These are phyloP conservation scores for Schizopygopsis pylzovi DNA, from an alignment of 2,797 vertebrate genomes.

Conservation along the genomic window DNA sequence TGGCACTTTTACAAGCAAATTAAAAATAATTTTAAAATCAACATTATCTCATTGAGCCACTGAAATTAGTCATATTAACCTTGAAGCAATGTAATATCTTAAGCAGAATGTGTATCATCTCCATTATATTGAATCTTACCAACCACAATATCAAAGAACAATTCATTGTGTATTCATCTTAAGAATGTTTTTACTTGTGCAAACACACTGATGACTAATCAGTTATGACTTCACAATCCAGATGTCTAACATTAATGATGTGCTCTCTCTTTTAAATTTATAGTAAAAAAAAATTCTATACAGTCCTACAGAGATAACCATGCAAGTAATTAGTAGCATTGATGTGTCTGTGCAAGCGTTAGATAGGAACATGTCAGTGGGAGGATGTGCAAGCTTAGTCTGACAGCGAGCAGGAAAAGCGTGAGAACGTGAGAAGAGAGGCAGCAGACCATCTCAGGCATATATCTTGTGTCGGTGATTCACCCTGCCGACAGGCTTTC, in stretches of 20 bases:
- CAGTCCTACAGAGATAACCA: background rate
- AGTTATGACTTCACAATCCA: background rate
- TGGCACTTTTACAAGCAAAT: slow-evolving; percentile 14
- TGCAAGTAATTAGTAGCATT: background rate
- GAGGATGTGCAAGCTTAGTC: slow-evolving; percentile 11
- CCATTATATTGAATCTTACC: background rate
- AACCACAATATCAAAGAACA: slow-evolving; percentile 10
- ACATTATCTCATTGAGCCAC: background rate
- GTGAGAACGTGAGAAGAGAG: slow-evolving; percentile 48
- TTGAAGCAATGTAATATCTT: background rate
- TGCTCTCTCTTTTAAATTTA: background rate
- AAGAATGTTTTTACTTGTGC: background rate
- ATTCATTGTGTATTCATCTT: background rate
- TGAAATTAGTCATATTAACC: slow-evolving; percentile 10
- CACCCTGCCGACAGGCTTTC: slow-evolving; percentile 50
- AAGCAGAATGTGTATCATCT: slow-evolving; percentile 2
- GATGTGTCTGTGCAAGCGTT: background rate
- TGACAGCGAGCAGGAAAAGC: slow-evolving; percentile 9
- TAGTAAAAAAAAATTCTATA: background rate
- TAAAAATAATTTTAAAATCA: background rate
- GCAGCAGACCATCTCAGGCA: slow-evolving; percentile 28
- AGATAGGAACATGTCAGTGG: slow-evolving; percentile 9
- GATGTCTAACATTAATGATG: background rate
- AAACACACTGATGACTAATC: slow-evolving; percentile 18
- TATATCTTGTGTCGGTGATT: slow-evolving; percentile 42